phyloP scores from a whole-genome alignment of 37 sponge, comb jelly and placozoan genomes.

The Mnemiopsis leidyi region DNA sequence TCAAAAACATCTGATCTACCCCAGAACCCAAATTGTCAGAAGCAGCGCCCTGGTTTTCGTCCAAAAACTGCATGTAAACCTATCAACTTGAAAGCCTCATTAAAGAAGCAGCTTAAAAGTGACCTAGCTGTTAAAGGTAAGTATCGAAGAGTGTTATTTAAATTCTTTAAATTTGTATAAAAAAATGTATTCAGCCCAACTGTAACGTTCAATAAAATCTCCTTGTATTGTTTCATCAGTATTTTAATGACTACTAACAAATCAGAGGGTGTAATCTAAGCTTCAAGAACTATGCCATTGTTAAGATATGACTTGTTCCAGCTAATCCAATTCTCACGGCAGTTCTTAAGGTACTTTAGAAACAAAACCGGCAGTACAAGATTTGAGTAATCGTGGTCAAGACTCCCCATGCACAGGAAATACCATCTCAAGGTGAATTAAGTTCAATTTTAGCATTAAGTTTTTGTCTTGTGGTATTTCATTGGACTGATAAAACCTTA shows the following conservation, averaged over 20 bases:
- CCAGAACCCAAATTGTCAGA: not conserved
- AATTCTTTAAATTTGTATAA: too few species aligned
- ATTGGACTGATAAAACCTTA: too few species aligned
- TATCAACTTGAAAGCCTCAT: conserved; percentile 5
- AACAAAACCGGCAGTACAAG: not conserved
- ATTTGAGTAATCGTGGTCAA: not conserved
- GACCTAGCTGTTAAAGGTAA: conserved; percentile 14
- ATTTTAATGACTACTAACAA: too few species aligned
- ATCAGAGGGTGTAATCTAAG: not conserved
- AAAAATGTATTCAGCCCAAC: too few species aligned
- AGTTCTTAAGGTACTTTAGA: conserved; percentile 43
- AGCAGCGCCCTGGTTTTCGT: conserved; percentile 1
- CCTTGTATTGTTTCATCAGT: too few species aligned
- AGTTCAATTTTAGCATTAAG: too few species aligned
- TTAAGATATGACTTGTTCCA: not conserved
- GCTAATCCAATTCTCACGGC: conserved; percentile 39
- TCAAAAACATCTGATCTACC: not conserved
- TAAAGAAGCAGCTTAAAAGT: conserved; percentile 26
- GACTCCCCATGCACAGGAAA: not conserved
- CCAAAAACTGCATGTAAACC: conserved; percentile 44
- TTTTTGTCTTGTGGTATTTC: too few species aligned
- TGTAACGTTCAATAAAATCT: too few species aligned
- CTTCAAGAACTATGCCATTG: not conserved
- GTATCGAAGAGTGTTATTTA: not conserved
- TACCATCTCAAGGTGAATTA: not conserved